Conservation (phyloP, 2,113 vertebrate genomes). For the Pao palembangensis region DNA sequence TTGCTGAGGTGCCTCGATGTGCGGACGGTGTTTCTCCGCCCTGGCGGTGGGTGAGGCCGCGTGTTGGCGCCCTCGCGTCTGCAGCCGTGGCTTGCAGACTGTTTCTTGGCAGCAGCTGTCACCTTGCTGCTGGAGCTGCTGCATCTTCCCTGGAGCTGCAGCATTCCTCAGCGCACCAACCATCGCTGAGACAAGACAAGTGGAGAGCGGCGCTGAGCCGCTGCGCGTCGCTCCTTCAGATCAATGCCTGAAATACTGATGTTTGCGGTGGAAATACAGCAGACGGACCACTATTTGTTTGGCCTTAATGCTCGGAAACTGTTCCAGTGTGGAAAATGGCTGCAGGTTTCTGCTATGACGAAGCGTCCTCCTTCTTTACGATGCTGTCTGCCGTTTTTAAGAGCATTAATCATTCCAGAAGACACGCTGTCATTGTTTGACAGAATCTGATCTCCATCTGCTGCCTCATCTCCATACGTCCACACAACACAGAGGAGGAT, state of each 20-base stretch:
- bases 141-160: conserved; percentile 59
- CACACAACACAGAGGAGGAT: conserved; percentile 30
- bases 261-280: conserved; percentile 7
- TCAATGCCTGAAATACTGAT: conserved; percentile 24
- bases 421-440: conserved; percentile 14
- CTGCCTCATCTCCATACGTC: conserved; percentile 32
- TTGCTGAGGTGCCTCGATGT: conserved; percentile 33
- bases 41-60: background rate
- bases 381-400: background rate
- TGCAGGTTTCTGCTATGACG: too few relatives aligned
- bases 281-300: background rate
- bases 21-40: background rate
- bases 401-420: conserved; percentile 19
- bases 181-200: conserved; percentile 60
- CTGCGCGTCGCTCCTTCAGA: conserved; percentile 41
- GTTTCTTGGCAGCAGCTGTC: conserved; percentile 64
- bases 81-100: conserved; percentile 36
- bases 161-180: conserved; percentile 61
- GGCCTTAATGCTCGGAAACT: background rate
- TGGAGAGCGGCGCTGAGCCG: too few relatives aligned
- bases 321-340: conserved; percentile 3
- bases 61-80: conserved; percentile 30
- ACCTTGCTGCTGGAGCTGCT: conserved; percentile 66
- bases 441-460: conserved; percentile 19
- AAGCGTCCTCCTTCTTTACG: background rate